Percentiles rank a stretch among this genome's conserved stretches.
Conservation (phyloP, 1,140 invertebrate genomes). For the Rhynchophorus ferrugineus region DNA sequence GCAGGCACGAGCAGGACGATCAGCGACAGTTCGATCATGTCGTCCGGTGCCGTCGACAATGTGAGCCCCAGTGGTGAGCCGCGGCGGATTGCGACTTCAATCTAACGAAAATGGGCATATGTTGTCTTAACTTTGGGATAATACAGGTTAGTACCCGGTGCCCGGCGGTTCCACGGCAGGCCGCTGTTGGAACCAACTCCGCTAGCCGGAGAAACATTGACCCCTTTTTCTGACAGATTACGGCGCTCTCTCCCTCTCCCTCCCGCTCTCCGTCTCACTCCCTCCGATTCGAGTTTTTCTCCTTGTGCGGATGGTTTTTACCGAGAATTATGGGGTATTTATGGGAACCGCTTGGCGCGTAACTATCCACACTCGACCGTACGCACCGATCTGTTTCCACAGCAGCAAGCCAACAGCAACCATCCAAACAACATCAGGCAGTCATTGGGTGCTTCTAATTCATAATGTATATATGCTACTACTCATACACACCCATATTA, state of each 20-base stretch:
- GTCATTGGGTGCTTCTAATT: too few relatives aligned
- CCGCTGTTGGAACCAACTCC: neutral
- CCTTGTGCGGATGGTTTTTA: constrained; percentile 7
- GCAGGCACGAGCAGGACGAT: neutral
- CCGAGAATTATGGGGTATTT: constrained; percentile 6
- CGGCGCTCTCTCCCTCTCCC: neutral
- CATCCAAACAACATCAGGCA: too few relatives aligned
- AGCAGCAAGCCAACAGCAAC: too few relatives aligned
- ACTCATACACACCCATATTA: neutral
- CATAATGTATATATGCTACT: too few relatives aligned
- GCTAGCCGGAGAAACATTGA: neutral
- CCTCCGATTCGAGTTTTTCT: too few relatives aligned
- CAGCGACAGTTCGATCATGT: constrained; percentile 1
- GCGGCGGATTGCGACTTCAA: constrained; percentile 11
- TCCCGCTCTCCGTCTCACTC: too few relatives aligned
- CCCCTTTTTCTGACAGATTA: neutral
- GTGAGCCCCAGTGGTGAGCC: constrained; percentile 10
- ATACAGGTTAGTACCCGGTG: constrained; percentile 11
- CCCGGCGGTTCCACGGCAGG: neutral
- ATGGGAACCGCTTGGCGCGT: neutral
- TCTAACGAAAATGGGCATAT: constrained; percentile 24
- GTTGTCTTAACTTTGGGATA: constrained; percentile 16
- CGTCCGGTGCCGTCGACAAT: constrained; percentile 9
- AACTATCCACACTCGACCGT: too few relatives aligned
- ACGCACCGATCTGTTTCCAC: too few relatives aligned